Base-by-base conservation (phyloP, 2,888 invertebrate species). In the Brenthis hecate region DNA sequence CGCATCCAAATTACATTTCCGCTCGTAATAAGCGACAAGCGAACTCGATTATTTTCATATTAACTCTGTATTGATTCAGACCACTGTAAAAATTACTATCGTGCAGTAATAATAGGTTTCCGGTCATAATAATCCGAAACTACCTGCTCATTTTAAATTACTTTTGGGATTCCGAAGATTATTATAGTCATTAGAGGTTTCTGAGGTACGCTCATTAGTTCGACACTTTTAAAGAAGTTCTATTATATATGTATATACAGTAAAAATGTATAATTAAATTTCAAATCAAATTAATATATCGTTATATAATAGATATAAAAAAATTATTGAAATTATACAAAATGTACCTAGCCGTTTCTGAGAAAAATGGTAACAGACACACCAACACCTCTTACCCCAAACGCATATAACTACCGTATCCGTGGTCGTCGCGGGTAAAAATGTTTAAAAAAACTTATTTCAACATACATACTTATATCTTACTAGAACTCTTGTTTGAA, bases 11-110 rank as follows among this genome's bases (percentile, higher is more conserved):
- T 87, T 84, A 85, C 75, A 77, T 81, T 82, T 80, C 83, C 80
- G 74, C 74, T 78, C 75, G 82, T 86, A 87, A 88, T 87, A 81
- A 86, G 81, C 78, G 80, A 82, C 81, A 85, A 86, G 85, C 85
- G 81, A 83, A 85, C 81, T 85, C 85, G 86, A 90, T 91, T 91
- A 91, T 91, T 87, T 90, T 89, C 89, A 77, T 85, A 91, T 91
- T 91, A 91, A 85, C 83, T 85, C 79, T 78, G 82, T 84, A 89
- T 88, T 83, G 87, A 82, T 84, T 81, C 80, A 78, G 80, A 85
- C 87, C 87, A 84, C 86, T 83, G 86, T 82, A 80, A 81, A 85
- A 84, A 83, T 81, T 75, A 71, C 61, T 66, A 68, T 86, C 88
- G 86, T 83, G 84, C 82, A 83, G 86, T 89, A 89, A 91, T 91